A percentile compares a stretch with the other conserved stretches of the same genome.
Conservation (phyloP, 2,888 invertebrate species). For the Caenorhabditis sp. region DNA sequence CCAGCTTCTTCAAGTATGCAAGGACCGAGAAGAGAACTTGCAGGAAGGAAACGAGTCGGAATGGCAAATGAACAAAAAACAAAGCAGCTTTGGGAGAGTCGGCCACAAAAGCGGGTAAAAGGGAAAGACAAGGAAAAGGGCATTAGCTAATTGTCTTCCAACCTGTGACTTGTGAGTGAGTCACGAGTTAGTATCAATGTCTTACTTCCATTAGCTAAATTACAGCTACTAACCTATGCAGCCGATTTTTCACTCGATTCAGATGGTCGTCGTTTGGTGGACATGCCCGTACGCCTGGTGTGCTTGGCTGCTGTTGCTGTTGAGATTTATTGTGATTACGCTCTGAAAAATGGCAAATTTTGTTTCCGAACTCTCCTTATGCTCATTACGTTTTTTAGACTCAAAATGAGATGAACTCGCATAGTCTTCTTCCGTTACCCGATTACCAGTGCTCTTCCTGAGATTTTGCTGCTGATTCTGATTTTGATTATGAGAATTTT, state of each 20-base stretch:
- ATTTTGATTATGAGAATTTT: slow-evolving; percentile 24
- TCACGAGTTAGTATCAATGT: too few relatives aligned
- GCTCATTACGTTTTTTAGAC: slow-evolving; percentile 40
- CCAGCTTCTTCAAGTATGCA: slow-evolving; percentile 1
- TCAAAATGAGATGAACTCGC: slow-evolving; percentile 52
- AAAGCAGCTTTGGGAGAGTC: background rate
- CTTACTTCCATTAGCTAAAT: slow-evolving; percentile 33
- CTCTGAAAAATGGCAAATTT: slow-evolving; percentile 22
- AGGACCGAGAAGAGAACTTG: slow-evolving; percentile 6
- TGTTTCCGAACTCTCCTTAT: background rate
- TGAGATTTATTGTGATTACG: slow-evolving; percentile 54
- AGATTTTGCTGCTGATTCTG: slow-evolving; percentile 37
- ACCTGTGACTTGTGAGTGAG: slow-evolving; percentile 6
- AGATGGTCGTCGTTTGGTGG: slow-evolving; percentile 55
- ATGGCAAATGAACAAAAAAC: slow-evolving; percentile 44
- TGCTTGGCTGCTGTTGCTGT: slow-evolving; percentile 22
- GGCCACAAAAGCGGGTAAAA: background rate
- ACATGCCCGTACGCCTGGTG: slow-evolving; percentile 53
- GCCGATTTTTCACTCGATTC: slow-evolving; percentile 55
- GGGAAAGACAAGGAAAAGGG: slow-evolving; percentile 23
- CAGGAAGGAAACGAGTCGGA: slow-evolving; percentile 21
- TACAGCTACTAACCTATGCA: slow-evolving; percentile 52
- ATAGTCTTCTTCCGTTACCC: slow-evolving; percentile 59
- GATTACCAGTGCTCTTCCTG: slow-evolving; percentile 39
- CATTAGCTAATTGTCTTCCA: slow-evolving; percentile 44